Percentiles rank a stretch among this genome's conserved stretches.
Conservation (phyloP, 2,888 invertebrate genomes). For the Agrotis puta region DNA sequence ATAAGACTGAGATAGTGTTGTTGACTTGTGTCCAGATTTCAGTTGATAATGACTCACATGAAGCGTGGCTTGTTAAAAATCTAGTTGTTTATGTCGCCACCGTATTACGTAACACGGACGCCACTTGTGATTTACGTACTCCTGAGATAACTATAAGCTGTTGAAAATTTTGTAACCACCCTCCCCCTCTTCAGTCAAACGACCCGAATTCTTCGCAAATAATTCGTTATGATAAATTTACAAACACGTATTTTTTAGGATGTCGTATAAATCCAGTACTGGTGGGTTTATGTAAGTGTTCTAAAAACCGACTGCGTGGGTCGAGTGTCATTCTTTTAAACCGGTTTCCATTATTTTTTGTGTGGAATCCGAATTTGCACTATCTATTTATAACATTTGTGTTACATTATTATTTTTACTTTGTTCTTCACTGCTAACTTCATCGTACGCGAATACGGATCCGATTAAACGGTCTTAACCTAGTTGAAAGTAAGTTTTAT, state of each 20-base stretch:
- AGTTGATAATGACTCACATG: conserved; percentile 68
- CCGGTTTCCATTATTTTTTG: conserved; percentile 73
- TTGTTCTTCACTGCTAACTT: conserved; percentile 58
- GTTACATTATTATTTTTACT: conserved; percentile 45
- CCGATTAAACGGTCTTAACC: conserved; percentile 81
- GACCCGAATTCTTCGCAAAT: conserved; percentile 70
- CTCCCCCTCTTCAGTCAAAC: conserved; percentile 58
- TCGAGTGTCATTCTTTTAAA: conserved; percentile 72
- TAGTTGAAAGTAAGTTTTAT: conserved; percentile 74
- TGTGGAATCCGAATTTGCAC: conserved; percentile 36
- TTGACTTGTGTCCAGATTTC: conserved; percentile 65
- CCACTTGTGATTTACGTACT: conserved; percentile 72
- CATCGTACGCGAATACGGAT: conserved; percentile 67
- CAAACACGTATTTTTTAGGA: conserved; percentile 73
- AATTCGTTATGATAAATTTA: conserved; percentile 72
- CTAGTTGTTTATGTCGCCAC: conserved; percentile 66
- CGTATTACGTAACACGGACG: conserved; percentile 73
- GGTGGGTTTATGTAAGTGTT: conserved; percentile 78
- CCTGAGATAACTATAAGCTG: conserved; percentile 68
- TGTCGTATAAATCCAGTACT: conserved; percentile 70
- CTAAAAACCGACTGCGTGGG: conserved; percentile 79
- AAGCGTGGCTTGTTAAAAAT: conserved; percentile 67
- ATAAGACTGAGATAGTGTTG: conserved; percentile 63
- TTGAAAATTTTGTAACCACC: conserved; percentile 65
- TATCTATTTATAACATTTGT: conserved; percentile 55